Percentiles rank a stretch among this genome's conserved stretches.
phyloP scores from a whole-genome alignment of 2,888 invertebrate species.

The Helobdella robusta region DNA sequence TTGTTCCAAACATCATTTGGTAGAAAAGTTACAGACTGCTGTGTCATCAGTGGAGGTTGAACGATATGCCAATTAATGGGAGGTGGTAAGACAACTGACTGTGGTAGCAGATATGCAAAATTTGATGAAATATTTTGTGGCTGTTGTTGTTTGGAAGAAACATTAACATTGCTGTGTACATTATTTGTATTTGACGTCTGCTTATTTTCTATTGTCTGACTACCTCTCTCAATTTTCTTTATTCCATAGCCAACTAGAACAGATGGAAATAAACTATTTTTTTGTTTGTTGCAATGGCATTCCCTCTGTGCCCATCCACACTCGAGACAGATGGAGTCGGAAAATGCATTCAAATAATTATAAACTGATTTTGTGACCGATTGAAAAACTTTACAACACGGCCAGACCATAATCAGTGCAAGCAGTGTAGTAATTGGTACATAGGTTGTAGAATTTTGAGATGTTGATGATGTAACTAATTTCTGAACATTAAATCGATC shows the following conservation, averaged over 20 bases:
- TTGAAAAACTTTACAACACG: conserved; percentile 29
- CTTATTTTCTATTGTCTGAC: too few species aligned
- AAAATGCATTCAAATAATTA: conserved; percentile 26
- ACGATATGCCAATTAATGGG: too few species aligned
- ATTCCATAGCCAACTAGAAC: conserved; percentile 20
- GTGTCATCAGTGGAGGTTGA: too few species aligned
- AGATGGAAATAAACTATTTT: neutral
- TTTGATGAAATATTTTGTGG: too few species aligned
- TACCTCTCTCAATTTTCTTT: conserved; percentile 15
- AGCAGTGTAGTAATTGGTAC: conserved; percentile 29
- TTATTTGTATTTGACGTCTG: too few species aligned
- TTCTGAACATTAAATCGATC: conserved; percentile 16
- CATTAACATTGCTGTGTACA: too few species aligned
- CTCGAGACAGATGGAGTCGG: conserved; percentile 26
- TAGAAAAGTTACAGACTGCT: too few species aligned
- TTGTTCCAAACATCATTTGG: too few species aligned
- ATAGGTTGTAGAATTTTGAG: conserved; percentile 14
- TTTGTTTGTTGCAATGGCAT: conserved; percentile 24
- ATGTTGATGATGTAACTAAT: conserved; percentile 1
- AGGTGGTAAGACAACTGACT: too few species aligned
- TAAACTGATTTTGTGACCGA: conserved; percentile 21
- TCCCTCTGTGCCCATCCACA: conserved; percentile 30
- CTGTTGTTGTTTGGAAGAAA: too few species aligned
- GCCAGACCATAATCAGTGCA: conserved; percentile 30
- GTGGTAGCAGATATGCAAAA: too few species aligned